phyloP scores from a whole-genome alignment of 2,797 vertebrate species.

The Fistularia tabacaria region DNA sequence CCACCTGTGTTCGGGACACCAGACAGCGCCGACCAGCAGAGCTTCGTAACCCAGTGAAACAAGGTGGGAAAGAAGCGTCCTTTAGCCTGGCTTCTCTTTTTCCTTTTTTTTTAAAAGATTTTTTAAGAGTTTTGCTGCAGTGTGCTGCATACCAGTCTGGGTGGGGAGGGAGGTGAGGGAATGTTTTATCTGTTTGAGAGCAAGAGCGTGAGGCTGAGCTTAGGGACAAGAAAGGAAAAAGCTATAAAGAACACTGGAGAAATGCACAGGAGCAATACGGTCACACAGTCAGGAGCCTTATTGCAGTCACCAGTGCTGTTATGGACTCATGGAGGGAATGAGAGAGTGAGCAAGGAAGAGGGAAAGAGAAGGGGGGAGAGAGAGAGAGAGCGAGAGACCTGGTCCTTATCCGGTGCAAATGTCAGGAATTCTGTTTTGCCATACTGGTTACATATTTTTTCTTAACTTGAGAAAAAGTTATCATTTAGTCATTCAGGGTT shows the following conservation, averaged over 20 bases:
- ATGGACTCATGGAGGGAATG: conserved; percentile 46
- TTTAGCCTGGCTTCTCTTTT: conserved; percentile 14
- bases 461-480: conserved; percentile 27
- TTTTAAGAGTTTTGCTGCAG: conserved; percentile 68
- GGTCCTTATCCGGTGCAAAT: conserved; percentile 37
- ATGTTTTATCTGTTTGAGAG: conserved; percentile 54
- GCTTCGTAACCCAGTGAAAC: conserved; percentile 37
- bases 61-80: conserved; percentile 59
- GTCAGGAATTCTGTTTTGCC: conserved; percentile 37
- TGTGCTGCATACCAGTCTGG: conserved; percentile 66
- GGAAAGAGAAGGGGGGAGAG: conserved; percentile 41
- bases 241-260: conserved; percentile 20
- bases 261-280: conserved; percentile 34
- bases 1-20: conserved; percentile 40
- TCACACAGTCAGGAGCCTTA: conserved; percentile 32
- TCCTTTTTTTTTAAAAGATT: conserved; percentile 10
- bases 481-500: conserved; percentile 15
- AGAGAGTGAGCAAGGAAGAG: conserved; percentile 22
- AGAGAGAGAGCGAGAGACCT: conserved; percentile 45
- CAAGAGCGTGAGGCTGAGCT: conserved; percentile 19
- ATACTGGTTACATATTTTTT: conserved; percentile 52
- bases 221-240: conserved; percentile 15
- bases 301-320: conserved; percentile 43
- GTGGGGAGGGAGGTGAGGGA: conserved; percentile 55
- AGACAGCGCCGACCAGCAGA: conserved; percentile 36